Evolutionary conservation across 2,888 invertebrate genomes (phyloP).

Genomic region (Prionchulus punctatus): DNA sequence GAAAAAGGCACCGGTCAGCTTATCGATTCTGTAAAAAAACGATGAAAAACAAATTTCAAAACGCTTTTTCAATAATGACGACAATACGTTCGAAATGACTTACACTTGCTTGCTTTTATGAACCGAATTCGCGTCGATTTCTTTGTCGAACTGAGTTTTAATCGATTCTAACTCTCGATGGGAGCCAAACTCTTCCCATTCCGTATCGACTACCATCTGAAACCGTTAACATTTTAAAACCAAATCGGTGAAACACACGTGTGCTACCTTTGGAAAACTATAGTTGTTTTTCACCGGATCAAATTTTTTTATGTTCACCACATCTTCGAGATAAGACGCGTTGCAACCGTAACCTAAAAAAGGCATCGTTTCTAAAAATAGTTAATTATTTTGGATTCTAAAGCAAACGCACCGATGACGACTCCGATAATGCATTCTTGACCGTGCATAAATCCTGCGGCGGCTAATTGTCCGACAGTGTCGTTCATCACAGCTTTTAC

Average conservation of each 20-base stretch:
- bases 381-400: not conserved
- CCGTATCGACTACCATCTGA: slow-evolving; percentile 27
- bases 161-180: slow-evolving; percentile 28
- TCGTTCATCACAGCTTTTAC: slow-evolving; percentile 33
- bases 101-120: slow-evolving; percentile 31
- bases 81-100: slow-evolving; percentile 4
- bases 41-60: not conserved
- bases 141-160: slow-evolving; percentile 26
- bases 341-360: slow-evolving; percentile 23
- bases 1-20: slow-evolving; percentile 32
- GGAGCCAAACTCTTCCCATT: slow-evolving; percentile 32
- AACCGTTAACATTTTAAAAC: not conserved
- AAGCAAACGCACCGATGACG: slow-evolving; percentile 4
- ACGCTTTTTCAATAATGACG: not conserved
- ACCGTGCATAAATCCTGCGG: slow-evolving; percentile 28
- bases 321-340: slow-evolving; percentile 30
- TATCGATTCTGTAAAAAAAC: slow-evolving; percentile 23
- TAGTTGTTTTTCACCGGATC: slow-evolving; percentile 22
- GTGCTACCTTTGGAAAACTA: slow-evolving; percentile 6
- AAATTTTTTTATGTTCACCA: slow-evolving; percentile 26
- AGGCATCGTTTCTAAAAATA: too few species aligned
- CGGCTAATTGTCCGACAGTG: slow-evolving; percentile 31
- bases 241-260: not conserved
- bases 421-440: slow-evolving; percentile 20
- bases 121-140: slow-evolving; percentile 27